These are phyloP conservation scores for Isoperla grammatica DNA, from an alignment of 2,888 invertebrate species.

Conservation along the genomic window DNA sequence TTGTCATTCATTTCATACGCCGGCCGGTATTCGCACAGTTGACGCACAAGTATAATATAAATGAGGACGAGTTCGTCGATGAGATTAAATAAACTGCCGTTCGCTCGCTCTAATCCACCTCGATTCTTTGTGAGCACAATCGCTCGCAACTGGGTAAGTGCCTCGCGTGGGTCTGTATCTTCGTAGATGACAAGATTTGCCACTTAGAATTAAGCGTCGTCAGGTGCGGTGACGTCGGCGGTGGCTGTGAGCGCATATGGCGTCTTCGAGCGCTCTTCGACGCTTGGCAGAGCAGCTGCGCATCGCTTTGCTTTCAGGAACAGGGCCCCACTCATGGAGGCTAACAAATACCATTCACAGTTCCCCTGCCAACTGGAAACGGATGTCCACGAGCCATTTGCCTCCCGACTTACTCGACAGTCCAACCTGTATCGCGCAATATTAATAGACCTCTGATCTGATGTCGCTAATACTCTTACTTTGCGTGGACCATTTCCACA, in stretches of 20 bases:
- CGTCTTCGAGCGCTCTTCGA: background rate
- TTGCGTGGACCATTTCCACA: conserved; percentile 1
- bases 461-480: conserved; percentile 11
- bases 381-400: background rate
- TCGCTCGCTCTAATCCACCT: too few species aligned
- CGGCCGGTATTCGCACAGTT: too few species aligned
- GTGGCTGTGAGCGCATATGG: background rate
- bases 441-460: conserved; percentile 11
- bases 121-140: conserved; percentile 2
- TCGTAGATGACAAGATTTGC: conserved; percentile 20
- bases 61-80: background rate
- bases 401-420: too few species aligned
- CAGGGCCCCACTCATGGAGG: background rate
- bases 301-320: background rate
- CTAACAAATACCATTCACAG: conserved; percentile 1
- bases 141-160: background rate
- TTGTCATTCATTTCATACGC: background rate
- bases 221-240: conserved; percentile 16
- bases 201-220: conserved; percentile 26
- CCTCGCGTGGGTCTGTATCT: background rate
- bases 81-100: conserved; percentile 6
- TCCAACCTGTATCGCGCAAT: background rate
- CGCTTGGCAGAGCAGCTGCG: background rate
- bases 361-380: conserved; percentile 6
- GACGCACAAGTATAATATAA: background rate